Conservation (phyloP, 2,797 vertebrate species). For the Amphiprion clarkii region DNA sequence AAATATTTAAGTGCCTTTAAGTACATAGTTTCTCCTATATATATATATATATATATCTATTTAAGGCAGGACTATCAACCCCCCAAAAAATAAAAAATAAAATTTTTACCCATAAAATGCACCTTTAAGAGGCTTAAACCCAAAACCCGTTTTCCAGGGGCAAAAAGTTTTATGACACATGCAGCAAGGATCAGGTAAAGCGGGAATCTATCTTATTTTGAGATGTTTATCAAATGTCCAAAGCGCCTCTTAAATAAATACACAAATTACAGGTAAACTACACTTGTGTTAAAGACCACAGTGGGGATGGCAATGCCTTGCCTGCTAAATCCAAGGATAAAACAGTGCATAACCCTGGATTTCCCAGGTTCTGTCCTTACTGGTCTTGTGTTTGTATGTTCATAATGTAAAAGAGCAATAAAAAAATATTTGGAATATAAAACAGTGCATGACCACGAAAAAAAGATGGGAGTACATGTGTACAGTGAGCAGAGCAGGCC, state of each 20-base stretch:
- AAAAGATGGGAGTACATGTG: conserved; percentile 44
- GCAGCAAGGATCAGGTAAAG: background rate
- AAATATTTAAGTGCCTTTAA: conserved; percentile 3
- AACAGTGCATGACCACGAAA: conserved; percentile 38
- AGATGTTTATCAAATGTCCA: conserved; percentile 16
- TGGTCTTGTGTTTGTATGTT: too few relatives aligned
- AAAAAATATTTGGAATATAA: too few relatives aligned
- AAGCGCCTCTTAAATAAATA: conserved; percentile 24
- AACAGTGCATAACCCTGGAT: conserved; percentile 37
- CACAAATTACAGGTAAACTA: background rate
- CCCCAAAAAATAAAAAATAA: background rate
- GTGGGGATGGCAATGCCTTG: background rate
- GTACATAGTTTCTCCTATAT: background rate
- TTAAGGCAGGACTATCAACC: background rate
- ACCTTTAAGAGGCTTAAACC: background rate
- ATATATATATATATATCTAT: conserved; percentile 2
- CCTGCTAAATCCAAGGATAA: conserved; percentile 33
- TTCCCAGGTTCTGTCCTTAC: too few relatives aligned
- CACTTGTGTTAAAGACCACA: conserved; percentile 15
- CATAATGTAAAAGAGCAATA: too few relatives aligned
- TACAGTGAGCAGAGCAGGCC: conserved; percentile 20
- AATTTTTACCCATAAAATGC: background rate
- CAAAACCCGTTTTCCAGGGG: background rate
- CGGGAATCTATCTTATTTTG: conserved; percentile 1
- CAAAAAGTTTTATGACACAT: background rate